Evolutionary conservation across 1,140 invertebrate genomes (phyloP), one percentile per base, ranked within the genome.

Genomic region (Sipha flava): DNA sequence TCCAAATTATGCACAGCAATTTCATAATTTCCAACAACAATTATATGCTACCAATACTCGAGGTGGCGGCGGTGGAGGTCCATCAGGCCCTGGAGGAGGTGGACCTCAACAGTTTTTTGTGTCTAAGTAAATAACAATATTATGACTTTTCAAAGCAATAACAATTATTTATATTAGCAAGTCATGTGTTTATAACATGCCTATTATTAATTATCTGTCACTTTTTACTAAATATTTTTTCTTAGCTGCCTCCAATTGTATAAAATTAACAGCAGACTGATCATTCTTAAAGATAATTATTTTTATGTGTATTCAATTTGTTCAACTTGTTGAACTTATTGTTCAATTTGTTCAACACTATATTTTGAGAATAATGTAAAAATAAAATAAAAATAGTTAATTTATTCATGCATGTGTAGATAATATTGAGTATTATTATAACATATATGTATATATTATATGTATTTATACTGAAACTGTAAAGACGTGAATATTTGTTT

Each of bases 1-100:
- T 88, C 93, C 95, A 16, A 95, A 94, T 85, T 96, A 96, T 87
- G 94, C 94, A 83, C 94, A 95, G 85, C 94, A 96, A 88, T 96
- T 94, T 87, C 94, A 96, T 85, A 95, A 96, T 96, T 96, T 97
- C 88, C 95, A 97, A 84, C 95, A 96, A 85, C 94, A 96, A 85
- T 87, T 96, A 79, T 96, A 97, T 87, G 94, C 95, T 31, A 97
- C 94, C 12, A 93, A 93, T 80, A 94, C 92, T 83, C 85, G 80
- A 21, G 73, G 83, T 47, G 81, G 80, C 26, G 81, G 79, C 40
- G 82, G 82, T 62, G 80, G 85, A 83, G 73, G 80, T 87, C 86
- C 12, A 87, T 87, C 77, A 83, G 86, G 47, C 85, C 86, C 77
- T 83, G 85, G 40, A 0, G 26, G 47, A 6, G 47, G 34, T 18